These are phyloP conservation scores for Tromatobia lineatoria DNA, from an alignment of 2,888 invertebrate species.

Conservation along the genomic window DNA sequence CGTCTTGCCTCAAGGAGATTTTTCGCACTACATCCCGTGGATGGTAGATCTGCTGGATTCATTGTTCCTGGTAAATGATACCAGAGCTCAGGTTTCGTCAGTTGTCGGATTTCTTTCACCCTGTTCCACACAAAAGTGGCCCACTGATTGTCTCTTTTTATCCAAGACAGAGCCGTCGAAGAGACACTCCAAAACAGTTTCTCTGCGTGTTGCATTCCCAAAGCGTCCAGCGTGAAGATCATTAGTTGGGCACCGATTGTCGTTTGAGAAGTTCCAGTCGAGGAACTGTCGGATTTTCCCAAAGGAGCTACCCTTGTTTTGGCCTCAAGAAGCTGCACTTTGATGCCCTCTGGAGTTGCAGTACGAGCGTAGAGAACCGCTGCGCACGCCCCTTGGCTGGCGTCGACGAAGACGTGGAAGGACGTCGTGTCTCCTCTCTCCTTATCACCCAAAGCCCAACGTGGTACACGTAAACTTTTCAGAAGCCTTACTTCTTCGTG, in stretches of 20 bases:
- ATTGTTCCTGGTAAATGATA: constrained; percentile 75
- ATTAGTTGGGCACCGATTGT: constrained; percentile 72
- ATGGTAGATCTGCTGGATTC: constrained; percentile 79
- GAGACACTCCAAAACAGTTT: constrained; percentile 76
- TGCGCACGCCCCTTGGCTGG: constrained; percentile 73
- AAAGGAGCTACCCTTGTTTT: constrained; percentile 75
- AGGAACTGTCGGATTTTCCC: constrained; percentile 74
- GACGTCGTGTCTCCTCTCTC: constrained; percentile 30
- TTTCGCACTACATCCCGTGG: constrained; percentile 75
- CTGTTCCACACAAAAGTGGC: constrained; percentile 75
- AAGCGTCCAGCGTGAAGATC: constrained; percentile 46
- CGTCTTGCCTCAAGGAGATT: constrained; percentile 74
- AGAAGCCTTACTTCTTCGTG: constrained; percentile 64
- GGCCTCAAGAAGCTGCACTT: constrained; percentile 72
- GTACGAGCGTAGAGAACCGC: constrained; percentile 70
- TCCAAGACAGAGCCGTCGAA: constrained; percentile 74
- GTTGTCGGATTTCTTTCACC: constrained; percentile 74
- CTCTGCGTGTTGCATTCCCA: constrained; percentile 53
- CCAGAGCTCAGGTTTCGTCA: constrained; percentile 70
- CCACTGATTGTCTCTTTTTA: constrained; percentile 72
- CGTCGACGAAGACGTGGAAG: constrained; percentile 76
- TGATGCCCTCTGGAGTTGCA: constrained; percentile 51
- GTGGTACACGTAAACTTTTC: constrained; percentile 62
- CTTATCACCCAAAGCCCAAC: constrained; percentile 60
- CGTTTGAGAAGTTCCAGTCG: constrained; percentile 77